Evolutionary conservation across 2,888 invertebrate genomes (phyloP).

Genomic region (Sisyra nigra): DNA sequence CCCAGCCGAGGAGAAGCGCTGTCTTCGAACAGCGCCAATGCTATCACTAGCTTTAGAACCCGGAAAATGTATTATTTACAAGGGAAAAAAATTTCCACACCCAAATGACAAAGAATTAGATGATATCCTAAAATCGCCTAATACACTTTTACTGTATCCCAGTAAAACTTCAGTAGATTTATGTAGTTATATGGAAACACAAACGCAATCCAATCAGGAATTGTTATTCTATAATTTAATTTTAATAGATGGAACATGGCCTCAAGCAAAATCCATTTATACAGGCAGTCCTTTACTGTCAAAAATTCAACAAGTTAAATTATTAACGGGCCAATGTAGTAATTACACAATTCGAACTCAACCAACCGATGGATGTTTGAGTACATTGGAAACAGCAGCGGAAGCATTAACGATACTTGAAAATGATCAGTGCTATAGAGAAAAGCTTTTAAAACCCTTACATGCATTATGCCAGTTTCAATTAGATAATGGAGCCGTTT

Average conservation of each 20-base stretch:
- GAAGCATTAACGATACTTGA: constrained; percentile 66
- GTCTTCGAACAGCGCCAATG: constrained; percentile 82
- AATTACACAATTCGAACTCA: constrained; percentile 88
- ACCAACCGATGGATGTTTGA: constrained; percentile 80
- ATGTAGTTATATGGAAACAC: neutral
- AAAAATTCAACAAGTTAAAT: constrained; percentile 62
- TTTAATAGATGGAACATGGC: constrained; percentile 89
- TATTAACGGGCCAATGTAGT: constrained; percentile 54
- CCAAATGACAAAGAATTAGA: constrained; percentile 46
- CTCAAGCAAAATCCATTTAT: constrained; percentile 86
- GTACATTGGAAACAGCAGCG: constrained; percentile 78
- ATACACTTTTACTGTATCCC: constrained; percentile 68
- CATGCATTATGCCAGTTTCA: constrained; percentile 75
- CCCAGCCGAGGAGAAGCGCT: constrained; percentile 83
- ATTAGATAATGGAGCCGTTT: constrained; percentile 78
- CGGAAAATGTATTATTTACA: constrained; percentile 60
- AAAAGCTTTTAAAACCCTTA: constrained; percentile 59
- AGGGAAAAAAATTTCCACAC: constrained; percentile 73
- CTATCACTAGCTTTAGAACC: constrained; percentile 54
- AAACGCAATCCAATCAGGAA: neutral
- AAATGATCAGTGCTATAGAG: constrained; percentile 41
- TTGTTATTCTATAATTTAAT: constrained; percentile 50
- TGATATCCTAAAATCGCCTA: constrained; percentile 43
- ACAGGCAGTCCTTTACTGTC: constrained; percentile 63
- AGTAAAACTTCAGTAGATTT: constrained; percentile 58